Evolutionary conservation across 1,140 invertebrate species (phyloP), one percentile per base, ranked within the genome.

Genomic region (Drosophila rhopaloa): DNA sequence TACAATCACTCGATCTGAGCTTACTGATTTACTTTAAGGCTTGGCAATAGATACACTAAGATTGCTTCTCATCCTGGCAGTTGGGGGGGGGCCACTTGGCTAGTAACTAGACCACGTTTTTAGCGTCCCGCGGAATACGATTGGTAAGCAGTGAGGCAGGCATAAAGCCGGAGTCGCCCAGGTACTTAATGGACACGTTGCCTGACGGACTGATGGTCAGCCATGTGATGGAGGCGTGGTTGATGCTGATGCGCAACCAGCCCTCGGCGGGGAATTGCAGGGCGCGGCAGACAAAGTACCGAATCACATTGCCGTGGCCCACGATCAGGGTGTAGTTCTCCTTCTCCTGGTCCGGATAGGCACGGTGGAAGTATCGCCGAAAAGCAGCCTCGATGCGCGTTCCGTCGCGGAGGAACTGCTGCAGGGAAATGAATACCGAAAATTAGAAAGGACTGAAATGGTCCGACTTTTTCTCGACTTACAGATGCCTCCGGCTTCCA

Each of bases 261-360:
- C 96, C 98, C 93, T 99, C 98, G 0, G 98, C 96, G 11, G 98
- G 98, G 86, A 99, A 97, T 93, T 99, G 99, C n/a, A 99, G 93
- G 0, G 98, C 98, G 93, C 98, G 98, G 94, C 98, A 99, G 14
- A 99, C 96, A 93, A 99, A 99, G 93, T 99, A 99, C 63, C 99
- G 93, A 80, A 99, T 99, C 10, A 99, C 98, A 93, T 99, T 99
- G 11, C 97, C 98, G 93, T 99, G 99, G 76, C 98, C 99, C 5
- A 99, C 98, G 47, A 99, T 93, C 32, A 99, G 91, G 50, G 99
- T 99, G 92, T 97, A 98, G 6, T 95, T 95, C 91, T 99, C 98
- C 62, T 96, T 93, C 50, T 95, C 94, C 93, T 99, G 98, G 5
- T 94, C 93, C 2, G 95, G 94, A 53, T 95, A 93, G 16, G 99